Evolutionary conservation across 2,888 invertebrate genomes (phyloP).

Genomic region (Cremastobaeus sp.): DNA sequence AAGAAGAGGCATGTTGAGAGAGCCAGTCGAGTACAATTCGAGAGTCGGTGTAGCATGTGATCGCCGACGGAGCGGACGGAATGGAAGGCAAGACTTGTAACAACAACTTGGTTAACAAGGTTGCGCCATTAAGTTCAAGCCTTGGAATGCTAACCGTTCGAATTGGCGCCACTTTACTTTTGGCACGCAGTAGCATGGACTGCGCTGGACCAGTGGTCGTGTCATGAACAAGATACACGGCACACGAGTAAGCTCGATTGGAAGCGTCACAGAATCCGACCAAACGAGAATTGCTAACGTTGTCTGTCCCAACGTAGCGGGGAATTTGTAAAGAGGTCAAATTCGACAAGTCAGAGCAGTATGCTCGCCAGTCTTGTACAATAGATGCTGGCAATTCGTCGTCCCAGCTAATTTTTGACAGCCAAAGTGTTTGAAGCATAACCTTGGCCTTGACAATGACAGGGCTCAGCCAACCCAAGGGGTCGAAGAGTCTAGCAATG

Average conservation of each 20-base stretch:
- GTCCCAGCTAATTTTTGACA: constrained; percentile 7
- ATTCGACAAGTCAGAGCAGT: not conserved
- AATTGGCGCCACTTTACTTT: constrained; percentile 1
- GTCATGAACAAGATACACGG: not conserved
- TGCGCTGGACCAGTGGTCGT: not conserved
- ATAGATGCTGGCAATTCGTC: not conserved
- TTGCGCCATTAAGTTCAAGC: constrained; percentile 1
- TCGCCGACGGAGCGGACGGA: too few relatives aligned
- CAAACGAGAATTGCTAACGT: not conserved
- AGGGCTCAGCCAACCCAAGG: constrained; percentile 1
- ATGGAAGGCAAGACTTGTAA: too few relatives aligned
- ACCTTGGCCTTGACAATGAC: constrained; percentile 4
- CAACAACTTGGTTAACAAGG: not conserved
- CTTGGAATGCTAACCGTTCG: not conserved
- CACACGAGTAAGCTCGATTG: not conserved
- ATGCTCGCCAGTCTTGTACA: not conserved
- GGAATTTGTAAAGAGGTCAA: not conserved
- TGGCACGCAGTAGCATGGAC: not conserved
- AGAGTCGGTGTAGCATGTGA: constrained; percentile 4
- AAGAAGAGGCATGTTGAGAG: too few relatives aligned
- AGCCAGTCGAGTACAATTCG: constrained; percentile 6
- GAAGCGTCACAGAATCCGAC: constrained; percentile 5
- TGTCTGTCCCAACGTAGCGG: not conserved
- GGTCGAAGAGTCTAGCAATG: not conserved
- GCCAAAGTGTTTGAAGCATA: constrained; percentile 4